Conservation (phyloP, 2,113 vertebrate species). For the Psittacara wagleri region DNA sequence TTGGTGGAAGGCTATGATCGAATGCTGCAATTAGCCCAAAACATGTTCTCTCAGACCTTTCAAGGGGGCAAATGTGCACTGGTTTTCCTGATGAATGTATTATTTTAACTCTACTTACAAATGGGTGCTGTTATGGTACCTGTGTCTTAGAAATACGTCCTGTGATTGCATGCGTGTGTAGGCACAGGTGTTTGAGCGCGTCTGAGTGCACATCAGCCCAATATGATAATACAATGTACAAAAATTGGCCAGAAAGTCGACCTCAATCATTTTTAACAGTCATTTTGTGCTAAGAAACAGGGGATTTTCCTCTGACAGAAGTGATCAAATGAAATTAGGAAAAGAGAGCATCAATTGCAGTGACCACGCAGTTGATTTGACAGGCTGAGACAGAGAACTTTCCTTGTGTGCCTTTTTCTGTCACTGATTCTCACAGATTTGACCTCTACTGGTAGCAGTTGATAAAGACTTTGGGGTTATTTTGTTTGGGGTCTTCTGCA, state of each 20-base stretch:
- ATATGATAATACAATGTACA: not conserved
- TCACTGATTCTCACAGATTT: not conserved
- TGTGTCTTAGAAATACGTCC: not conserved
- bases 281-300: not conserved
- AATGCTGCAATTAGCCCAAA: not conserved
- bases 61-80: not conserved
- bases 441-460: not conserved
- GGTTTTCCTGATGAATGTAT: not conserved
- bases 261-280: not conserved
- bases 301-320: not conserved
- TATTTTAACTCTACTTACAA: not conserved
- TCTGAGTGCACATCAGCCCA: not conserved
- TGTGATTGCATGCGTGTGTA: not conserved
- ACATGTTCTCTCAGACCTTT: not conserved
- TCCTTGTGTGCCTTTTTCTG: not conserved
- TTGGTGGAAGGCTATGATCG: rapidly evolving
- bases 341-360: not conserved
- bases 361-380: not conserved
- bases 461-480: not conserved
- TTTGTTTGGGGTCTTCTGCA: not conserved
- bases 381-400: not conserved
- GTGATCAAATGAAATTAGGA: not conserved
- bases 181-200: not conserved
- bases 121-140: not conserved
- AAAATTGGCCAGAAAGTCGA: not conserved